Percentiles rank a stretch among this genome's conserved stretches.
phyloP scores from a whole-genome alignment of 2,113 vertebrate genomes.

The Budorcas taxicolor region DNA sequence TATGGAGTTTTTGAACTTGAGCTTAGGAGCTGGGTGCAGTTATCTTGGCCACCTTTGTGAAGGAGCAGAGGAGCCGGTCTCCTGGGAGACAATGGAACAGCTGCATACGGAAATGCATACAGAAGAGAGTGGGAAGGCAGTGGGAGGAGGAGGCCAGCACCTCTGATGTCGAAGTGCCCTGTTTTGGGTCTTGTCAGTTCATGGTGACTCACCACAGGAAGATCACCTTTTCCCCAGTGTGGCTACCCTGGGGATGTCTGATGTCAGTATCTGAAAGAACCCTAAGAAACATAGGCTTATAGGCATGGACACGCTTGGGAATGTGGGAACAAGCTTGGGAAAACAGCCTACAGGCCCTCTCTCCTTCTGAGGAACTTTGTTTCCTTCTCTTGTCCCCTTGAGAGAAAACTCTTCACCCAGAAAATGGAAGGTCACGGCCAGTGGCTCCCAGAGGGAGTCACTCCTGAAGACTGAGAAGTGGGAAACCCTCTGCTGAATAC shows the following conservation, averaged over 20 bases:
- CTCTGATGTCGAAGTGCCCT: neutral
- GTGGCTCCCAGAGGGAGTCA: neutral
- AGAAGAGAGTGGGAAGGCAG: neutral
- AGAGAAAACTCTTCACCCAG: neutral
- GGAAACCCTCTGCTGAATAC: neutral
- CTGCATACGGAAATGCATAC: neutral
- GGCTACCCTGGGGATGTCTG: neutral
- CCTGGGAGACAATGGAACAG: neutral
- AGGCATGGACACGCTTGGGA: neutral
- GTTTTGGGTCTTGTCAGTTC: neutral
- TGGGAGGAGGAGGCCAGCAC: accelerated
- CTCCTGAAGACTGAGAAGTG: neutral
- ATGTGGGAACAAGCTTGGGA: neutral
- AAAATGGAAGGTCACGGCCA: neutral
- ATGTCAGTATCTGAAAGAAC: neutral
- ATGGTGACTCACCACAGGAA: neutral
- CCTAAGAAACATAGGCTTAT: neutral
- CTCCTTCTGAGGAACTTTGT: neutral
- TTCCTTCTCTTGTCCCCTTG: neutral
- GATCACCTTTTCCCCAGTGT: neutral
- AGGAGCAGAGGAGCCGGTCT: neutral
- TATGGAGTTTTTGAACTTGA: neutral
- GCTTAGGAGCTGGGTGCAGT: neutral
- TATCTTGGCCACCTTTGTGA: neutral
- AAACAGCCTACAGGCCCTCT: accelerated